Percentiles rank a stretch among this genome's conserved stretches.
Evolutionary conservation across 2,888 invertebrate genomes (phyloP).

Genomic region (Drosophila pseudotakahashii): DNA sequence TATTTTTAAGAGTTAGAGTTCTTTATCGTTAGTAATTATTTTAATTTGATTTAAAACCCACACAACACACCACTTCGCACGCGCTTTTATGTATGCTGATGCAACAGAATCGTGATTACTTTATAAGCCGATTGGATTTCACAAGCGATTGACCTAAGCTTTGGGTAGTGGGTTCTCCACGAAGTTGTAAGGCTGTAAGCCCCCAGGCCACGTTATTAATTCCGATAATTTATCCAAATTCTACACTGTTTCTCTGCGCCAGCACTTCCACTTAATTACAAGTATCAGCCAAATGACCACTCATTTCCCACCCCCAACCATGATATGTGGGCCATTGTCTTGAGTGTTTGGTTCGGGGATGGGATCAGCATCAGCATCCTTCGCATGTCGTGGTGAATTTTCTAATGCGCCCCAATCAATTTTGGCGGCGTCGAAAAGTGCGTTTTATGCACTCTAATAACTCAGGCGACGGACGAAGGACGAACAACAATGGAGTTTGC

Average conservation of each 20-base stretch:
- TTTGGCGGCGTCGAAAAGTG: constrained; percentile 47
- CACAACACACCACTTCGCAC: no score
- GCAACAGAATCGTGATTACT: background rate
- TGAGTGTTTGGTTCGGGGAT: constrained; percentile 22
- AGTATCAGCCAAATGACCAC: constrained; percentile 39
- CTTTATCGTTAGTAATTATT: no score
- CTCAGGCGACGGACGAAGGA: constrained; percentile 18
- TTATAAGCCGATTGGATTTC: background rate
- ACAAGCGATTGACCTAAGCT: background rate
- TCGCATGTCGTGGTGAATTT: constrained; percentile 47
- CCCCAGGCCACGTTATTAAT: background rate
- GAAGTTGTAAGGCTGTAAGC: background rate
- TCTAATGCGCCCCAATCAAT: constrained; percentile 55
- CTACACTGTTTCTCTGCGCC: no score
- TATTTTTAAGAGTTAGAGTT: no score
- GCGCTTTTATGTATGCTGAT: no score
- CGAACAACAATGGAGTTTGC: background rate
- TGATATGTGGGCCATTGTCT: constrained; percentile 17
- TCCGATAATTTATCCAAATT: constrained; percentile 6
- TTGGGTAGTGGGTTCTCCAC: background rate
- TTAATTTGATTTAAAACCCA: no score
- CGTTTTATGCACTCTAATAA: constrained; percentile 56
- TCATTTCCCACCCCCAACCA: background rate
- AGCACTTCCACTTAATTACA: constrained; percentile 41
- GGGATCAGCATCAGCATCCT: background rate